Base-by-base conservation (phyloP, 2,113 vertebrate species). In the Corydoras maculifer region DNA sequence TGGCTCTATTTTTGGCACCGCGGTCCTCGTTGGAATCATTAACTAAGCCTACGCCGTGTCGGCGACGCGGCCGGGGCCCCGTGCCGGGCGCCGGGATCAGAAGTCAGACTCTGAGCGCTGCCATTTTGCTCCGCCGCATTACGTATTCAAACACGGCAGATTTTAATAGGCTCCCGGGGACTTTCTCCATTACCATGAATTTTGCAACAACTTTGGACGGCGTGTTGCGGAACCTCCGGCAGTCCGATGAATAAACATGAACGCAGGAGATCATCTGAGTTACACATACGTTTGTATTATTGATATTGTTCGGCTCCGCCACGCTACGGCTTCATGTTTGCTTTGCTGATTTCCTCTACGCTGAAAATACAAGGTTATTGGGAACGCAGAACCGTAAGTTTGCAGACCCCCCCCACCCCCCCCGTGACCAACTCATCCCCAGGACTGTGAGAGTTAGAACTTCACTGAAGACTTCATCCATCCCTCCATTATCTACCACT, bases 1-100 rank as follows among this genome's bases (percentile, higher is more conserved):
- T 29, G 48, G 63, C 82, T 83, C 79, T 80, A 74, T 85, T 87
- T 83, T 69, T 79, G 73, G 69, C 76, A 68, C 43, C 64, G 65
- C 48, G 72, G 60, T 70, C 73, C 80, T 81, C 78, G 81, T 65
- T 74, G 50, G 30, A 51, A 74, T 65, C 63, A 25, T 9, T 55
- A 69, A 72, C 59, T 79, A 74, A 79, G 78, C 70, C 75, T 74
- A 71, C 69, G 68, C 57, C 62, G 32, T 18, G 10, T 30, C 62
- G 57, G 11, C 48, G 72, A 8, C 14, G 65, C 15, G 35, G 29
- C 55, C 54, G 35, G 77, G 32, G 51, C n/a, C 55, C 65, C 48
- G 35, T 43, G 11, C 60, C 32, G 49, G 69, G 35, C 32, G 7
- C 59, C 18, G 32, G 30, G 67, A 30, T 69, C 65, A 62, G 66